Evolutionary conservation across 2,113 vertebrate species (phyloP).

Genomic region (Chlorocebus sabaeus): DNA sequence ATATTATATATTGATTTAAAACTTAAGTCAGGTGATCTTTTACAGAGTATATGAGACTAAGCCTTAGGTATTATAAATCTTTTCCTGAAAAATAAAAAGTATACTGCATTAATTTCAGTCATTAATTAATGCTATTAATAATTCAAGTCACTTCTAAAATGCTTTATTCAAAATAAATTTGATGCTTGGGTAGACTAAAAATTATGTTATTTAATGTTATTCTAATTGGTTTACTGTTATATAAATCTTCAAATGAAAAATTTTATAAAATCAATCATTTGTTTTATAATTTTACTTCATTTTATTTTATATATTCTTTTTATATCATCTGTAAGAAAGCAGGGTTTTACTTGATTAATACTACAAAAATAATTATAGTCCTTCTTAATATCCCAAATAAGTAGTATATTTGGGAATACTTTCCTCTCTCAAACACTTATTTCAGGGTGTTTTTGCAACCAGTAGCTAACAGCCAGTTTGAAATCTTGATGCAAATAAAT

Average conservation of each 20-base stretch:
- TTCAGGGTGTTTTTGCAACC: not conserved
- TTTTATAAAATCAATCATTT: not conserved
- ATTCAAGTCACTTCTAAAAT: conserved; percentile 16
- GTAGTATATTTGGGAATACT: not conserved
- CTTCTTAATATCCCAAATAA: not conserved
- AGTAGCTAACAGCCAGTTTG: not conserved
- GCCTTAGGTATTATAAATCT: not conserved
- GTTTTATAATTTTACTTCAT: not conserved
- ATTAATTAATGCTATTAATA: not conserved
- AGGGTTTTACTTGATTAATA: not conserved
- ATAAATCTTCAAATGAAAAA: not conserved
- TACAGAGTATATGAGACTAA: not conserved
- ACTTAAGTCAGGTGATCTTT: not conserved
- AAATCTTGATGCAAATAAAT: not conserved
- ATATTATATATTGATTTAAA: conserved; percentile 27
- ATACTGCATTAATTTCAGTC: not conserved
- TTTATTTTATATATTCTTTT: not conserved
- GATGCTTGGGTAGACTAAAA: not conserved
- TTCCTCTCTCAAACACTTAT: not conserved
- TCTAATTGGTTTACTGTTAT: not conserved
- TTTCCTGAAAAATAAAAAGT: conserved; percentile 5
- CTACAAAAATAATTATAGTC: not conserved
- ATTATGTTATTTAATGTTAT: not conserved
- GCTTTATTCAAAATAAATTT: conserved; percentile 13
- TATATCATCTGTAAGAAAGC: not conserved